These are phyloP conservation scores for Drosophila eugracilis DNA, from an alignment of 1,140 invertebrate genomes.

Conservation along the genomic window DNA sequence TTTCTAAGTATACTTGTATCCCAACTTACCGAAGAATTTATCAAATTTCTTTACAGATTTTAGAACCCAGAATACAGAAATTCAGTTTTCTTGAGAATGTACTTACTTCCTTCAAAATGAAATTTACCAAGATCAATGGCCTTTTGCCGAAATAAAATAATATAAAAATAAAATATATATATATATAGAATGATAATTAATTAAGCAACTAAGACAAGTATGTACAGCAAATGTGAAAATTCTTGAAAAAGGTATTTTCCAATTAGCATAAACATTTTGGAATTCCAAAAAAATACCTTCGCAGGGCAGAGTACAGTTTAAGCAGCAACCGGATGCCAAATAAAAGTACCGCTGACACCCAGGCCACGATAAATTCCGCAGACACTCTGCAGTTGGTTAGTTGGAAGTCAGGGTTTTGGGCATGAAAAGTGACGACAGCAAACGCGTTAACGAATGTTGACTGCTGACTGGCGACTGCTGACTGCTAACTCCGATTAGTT, in stretches of 20 bases:
- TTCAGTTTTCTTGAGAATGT: too few species aligned
- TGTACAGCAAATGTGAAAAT: not conserved
- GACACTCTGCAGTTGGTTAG: conserved; percentile 20
- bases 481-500: conserved; percentile 55
- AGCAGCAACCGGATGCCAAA: conserved; percentile 58
- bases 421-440: conserved; percentile 70
- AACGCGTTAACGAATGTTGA: conserved; percentile 28
- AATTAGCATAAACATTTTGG: not conserved
- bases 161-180: not conserved
- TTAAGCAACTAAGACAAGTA: not conserved
- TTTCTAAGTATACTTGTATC: too few species aligned
- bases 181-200: not conserved
- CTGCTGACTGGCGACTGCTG: conserved; percentile 33
- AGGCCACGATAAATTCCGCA: conserved; percentile 53
- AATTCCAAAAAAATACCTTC: conserved; percentile 1
- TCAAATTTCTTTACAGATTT: too few species aligned
- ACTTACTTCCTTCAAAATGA: too few species aligned
- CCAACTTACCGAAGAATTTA: too few species aligned
- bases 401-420: conserved; percentile 39
- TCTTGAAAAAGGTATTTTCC: not conserved
- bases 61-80: too few species aligned
- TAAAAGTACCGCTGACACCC: conserved; percentile 50
- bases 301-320: not conserved
- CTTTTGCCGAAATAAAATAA: too few species aligned
- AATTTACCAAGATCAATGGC: too few species aligned